Base-by-base conservation (phyloP, 2,113 vertebrate genomes). In the Smithornis capensis region DNA sequence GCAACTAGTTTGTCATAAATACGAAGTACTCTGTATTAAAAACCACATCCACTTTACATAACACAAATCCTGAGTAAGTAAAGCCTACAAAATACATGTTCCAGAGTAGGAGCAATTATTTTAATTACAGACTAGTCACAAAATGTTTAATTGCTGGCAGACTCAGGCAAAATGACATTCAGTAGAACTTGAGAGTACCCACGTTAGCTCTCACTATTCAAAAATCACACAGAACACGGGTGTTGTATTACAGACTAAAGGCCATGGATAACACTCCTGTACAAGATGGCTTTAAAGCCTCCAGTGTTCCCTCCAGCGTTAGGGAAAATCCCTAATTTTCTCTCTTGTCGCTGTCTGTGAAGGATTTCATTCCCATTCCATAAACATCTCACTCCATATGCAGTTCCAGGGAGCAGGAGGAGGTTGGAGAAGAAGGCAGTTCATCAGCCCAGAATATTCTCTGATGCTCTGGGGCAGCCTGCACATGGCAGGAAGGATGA, bases 61-160 rank as follows among this genome's bases (percentile, higher is more conserved):
- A 87, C 29, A 50, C 10, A 40, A 70, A 2, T 53, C 83, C 40
- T 49, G 55, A 53, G 19, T 45, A 16, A 87, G 38, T 28, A 75
- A 95, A 90, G n/a, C 45, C 42, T 69, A 62, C 33, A 60, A 79
- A 92, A 74, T 42, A 63, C 45, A 56, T 19, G 77, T 47, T 91
- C 8, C 2, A 7, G 29, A 78, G 35, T 1, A 75, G 56, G 1
- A 87, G 31, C 44, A 78, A 91, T 96, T 87, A 91, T 64, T 89
- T 94, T 84, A 91, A 92, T 92, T 87, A 74, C 24, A 78, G 65
- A 38, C 25, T 55, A 84, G n/a, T 80, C n/a, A 75, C 52, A 92
- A 87, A 92, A 82, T 4, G 22, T 42, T 84, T 78, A 60, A 92
- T 56, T 68, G 74, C 62, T 87, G 56, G 69, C 87, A 95, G 69